Evolutionary conservation across 2,797 vertebrate genomes (phyloP).

Genomic region (Sandelia bainsii): DNA sequence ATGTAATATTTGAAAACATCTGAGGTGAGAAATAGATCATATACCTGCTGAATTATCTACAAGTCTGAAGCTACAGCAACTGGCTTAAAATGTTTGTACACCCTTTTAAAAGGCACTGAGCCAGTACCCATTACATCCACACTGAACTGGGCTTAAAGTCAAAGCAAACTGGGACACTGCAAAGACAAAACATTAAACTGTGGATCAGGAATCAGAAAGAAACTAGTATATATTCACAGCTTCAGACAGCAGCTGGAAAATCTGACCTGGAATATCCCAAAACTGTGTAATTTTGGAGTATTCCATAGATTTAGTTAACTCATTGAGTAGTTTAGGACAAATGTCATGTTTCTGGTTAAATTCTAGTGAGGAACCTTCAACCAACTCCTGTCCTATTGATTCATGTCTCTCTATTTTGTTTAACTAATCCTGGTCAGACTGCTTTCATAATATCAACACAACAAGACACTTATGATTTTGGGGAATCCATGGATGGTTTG

Average conservation of each 20-base stretch:
- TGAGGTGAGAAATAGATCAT: constrained; percentile 1
- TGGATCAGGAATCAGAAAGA: constrained; percentile 1
- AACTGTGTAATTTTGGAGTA: not conserved
- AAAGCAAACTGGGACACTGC: constrained; percentile 46
- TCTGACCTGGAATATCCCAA: not conserved
- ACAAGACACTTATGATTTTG: too few species aligned
- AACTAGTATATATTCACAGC: constrained; percentile 3
- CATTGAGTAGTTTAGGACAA: not conserved
- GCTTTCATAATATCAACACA: too few species aligned
- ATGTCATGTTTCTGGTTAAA: not conserved
- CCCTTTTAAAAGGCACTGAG: constrained; percentile 22
- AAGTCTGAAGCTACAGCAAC: constrained; percentile 3
- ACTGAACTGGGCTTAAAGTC: constrained; percentile 35
- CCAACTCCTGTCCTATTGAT: too few species aligned
- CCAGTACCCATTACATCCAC: constrained; percentile 20
- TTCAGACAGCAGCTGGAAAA: not conserved
- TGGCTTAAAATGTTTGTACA: constrained; percentile 18
- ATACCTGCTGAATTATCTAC: constrained; percentile 7
- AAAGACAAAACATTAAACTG: constrained; percentile 34
- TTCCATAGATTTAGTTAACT: not conserved
- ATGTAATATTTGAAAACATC: not conserved
- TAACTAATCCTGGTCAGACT: too few species aligned
- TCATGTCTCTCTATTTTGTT: too few species aligned
- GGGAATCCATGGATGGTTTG: too few species aligned
- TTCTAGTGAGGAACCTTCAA: too few species aligned